These are phyloP conservation scores for Hecatera dysodea DNA, from an alignment of 2,888 invertebrate genomes.

Conservation along the genomic window DNA sequence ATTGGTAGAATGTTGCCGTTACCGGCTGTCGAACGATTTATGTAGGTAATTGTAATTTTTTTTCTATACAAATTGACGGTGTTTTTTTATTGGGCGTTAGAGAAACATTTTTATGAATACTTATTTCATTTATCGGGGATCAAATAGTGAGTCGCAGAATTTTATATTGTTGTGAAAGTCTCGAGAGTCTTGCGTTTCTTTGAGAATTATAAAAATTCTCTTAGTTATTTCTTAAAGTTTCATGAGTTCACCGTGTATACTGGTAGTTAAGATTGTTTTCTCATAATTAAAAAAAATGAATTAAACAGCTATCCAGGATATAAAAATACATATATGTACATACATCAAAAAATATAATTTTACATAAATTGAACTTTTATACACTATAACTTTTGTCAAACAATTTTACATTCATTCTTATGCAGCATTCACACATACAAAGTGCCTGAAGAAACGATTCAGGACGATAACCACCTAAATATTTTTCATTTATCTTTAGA, in stretches of 20 bases:
- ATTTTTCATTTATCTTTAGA: not conserved
- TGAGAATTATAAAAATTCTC: not conserved
- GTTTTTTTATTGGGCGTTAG: not conserved
- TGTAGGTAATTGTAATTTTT: not conserved
- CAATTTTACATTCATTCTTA: slow-evolving; percentile 6
- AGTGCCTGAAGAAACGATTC: not conserved
- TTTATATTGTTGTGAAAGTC: not conserved
- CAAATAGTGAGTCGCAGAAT: not conserved
- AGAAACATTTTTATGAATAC: not conserved
- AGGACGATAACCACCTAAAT: not conserved
- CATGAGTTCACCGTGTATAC: not conserved
- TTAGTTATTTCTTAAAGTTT: not conserved
- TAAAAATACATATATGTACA: too few species aligned
- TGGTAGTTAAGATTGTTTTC: too few species aligned
- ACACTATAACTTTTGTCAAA: not conserved
- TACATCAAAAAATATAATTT: too few species aligned
- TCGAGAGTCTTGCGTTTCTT: not conserved
- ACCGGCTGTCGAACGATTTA: not conserved
- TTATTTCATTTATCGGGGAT: not conserved
- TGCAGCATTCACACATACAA: slow-evolving; percentile 20
- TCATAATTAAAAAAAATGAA: not conserved
- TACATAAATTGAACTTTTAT: not conserved
- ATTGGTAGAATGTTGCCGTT: slow-evolving; percentile 17
- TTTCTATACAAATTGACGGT: not conserved
- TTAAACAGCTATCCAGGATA: not conserved